Conservation (phyloP, 2,797 vertebrate genomes). For the Trachurus trachurus region DNA sequence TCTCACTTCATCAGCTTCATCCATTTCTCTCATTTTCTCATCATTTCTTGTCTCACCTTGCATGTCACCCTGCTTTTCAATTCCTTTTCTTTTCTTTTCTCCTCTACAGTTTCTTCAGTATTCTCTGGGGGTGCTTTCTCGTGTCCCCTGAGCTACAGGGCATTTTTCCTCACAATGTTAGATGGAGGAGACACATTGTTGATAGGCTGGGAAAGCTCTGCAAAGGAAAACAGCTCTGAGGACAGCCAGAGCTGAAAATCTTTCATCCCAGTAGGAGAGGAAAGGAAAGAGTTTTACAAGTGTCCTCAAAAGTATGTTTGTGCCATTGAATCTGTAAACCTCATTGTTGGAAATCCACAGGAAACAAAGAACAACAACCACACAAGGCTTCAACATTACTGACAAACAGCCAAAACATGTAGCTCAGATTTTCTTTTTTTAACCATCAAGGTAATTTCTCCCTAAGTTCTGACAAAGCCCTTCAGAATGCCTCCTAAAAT, state of each 20-base stretch:
- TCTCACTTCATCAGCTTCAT: neutral
- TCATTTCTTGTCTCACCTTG: neutral
- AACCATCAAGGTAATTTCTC: too few species aligned
- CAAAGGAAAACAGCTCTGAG: neutral
- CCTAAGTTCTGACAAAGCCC: too few species aligned
- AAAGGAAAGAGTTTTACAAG: neutral
- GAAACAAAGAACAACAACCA: too few species aligned
- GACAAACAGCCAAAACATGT: too few species aligned
- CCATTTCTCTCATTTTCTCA: neutral
- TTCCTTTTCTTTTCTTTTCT: neutral
- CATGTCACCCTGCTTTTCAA: neutral
- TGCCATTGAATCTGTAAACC: too few species aligned
- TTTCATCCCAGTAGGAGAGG: constrained; percentile 1
- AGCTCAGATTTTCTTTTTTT: too few species aligned
- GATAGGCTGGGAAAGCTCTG: neutral
- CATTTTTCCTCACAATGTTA: neutral
- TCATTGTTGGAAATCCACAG: too few species aligned
- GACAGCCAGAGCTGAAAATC: neutral
- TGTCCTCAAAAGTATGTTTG: neutral
- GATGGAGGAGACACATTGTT: neutral
- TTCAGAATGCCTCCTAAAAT: too few species aligned
- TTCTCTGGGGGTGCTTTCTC: neutral
- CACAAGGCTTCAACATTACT: too few species aligned
- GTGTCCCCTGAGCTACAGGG: neutral
- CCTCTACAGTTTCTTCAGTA: neutral